Evolutionary conservation across 2,888 invertebrate genomes (phyloP).

Genomic region (Watsonalla binaria): DNA sequence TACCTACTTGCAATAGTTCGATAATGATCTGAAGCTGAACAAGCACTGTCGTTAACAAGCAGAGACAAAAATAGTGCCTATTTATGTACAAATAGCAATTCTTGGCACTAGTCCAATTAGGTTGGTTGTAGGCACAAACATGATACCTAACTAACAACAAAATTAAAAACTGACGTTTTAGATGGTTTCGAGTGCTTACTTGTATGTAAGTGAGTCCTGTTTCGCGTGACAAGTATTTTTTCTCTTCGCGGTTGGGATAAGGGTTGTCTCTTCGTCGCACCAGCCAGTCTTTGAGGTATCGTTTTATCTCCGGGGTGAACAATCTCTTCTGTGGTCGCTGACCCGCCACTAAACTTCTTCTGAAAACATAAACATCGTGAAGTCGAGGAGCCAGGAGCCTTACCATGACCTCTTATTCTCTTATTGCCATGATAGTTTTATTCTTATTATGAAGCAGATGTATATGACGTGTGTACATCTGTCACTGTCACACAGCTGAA

Average conservation of each 20-base stretch:
- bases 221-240: constrained; percentile 84
- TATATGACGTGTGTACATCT: too few species aligned
- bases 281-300: constrained; percentile 87
- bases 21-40: constrained; percentile 11
- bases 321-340: constrained; percentile 84
- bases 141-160: constrained; percentile 36
- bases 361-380: constrained; percentile 29
- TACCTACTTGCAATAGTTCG: constrained; percentile 1
- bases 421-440: too few species aligned
- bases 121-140: constrained; percentile 65
- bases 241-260: constrained; percentile 87
- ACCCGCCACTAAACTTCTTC: constrained; percentile 78
- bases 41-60: constrained; percentile 55
- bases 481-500: too few species aligned
- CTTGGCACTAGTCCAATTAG: constrained; percentile 71
- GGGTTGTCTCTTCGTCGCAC: constrained; percentile 87
- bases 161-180: constrained; percentile 15
- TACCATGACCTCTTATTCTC: too few species aligned
- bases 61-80: constrained; percentile 75
- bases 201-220: constrained; percentile 88
- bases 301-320: constrained; percentile 89
- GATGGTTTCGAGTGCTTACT: constrained; percentile 59
- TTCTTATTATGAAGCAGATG: too few species aligned
- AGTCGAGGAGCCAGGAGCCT: too few species aligned
- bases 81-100: constrained; percentile 74